Base-by-base conservation (phyloP, 2,113 vertebrate species). In the Triplophysa rosa region DNA sequence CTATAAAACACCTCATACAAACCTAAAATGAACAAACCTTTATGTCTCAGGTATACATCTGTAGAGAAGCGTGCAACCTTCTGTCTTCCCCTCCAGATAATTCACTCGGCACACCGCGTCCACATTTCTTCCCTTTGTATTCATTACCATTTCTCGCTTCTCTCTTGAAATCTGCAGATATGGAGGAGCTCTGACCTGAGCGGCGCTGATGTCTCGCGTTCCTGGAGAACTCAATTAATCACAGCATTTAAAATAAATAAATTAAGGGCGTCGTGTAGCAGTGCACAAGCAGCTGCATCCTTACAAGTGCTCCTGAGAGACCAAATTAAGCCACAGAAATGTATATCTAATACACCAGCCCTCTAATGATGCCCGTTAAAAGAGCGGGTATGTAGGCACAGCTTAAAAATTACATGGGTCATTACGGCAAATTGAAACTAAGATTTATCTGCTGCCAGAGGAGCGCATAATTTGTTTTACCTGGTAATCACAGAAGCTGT, bases 381-480 rank as follows among this genome's bases (percentile, higher is more conserved):
- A 90, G 90, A 88, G 89, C 82, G 69, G 85, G 86, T 74, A 77
- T 90, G 92, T 90, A 88, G 90, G 87, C 90, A 87, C 86, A 84
- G 90, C 90, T 89, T 88, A 89, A 88, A 90, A 91, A 93, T 92
- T 91, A 92, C 91, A 91, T 78, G 84, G 90, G 90, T 91, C 91
- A 91, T 93, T 92, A 93, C 85, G 47, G 82, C 85, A 79, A 90
- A 89, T 90, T 89, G 89, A 90, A 90, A 88, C 82, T 56, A 82
- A 88, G 92, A 93, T 92, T 92, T 93, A 93, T 92, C 91, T 90
- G 88, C 89, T 88, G 91, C 89, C 90, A 88, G 86, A 86, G 78
- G 78, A 89, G 88, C 83, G 84, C 88, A 89, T 86, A 73, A 85
- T 91, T 91, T 89, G 88, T 89, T 91, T 90, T 87, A 91, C 87